Percentiles rank a stretch among this genome's conserved stretches.
These are phyloP conservation scores for Craterocephalus amniculus DNA, from an alignment of 2,797 vertebrate species.

Conservation along the genomic window DNA sequence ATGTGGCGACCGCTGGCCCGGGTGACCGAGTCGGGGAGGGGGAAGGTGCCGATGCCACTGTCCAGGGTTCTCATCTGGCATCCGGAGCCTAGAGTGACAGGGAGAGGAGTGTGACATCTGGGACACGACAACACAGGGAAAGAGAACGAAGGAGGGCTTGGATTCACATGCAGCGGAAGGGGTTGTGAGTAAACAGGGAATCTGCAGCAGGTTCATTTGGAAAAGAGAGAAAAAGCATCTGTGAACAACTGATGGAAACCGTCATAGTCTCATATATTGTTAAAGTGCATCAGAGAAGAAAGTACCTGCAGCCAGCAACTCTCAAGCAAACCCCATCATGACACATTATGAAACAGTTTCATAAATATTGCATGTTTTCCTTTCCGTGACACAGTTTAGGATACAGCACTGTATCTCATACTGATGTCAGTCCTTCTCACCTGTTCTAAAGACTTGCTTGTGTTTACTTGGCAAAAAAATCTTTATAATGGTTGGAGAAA, in stretches of 20 bases:
- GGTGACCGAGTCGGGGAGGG: slow-evolving; percentile 88
- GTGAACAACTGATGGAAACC: not conserved
- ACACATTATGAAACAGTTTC: not conserved
- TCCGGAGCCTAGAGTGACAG: slow-evolving; percentile 84
- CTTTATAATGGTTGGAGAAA: no score
- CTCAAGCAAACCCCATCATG: not conserved
- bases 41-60: slow-evolving; percentile 95
- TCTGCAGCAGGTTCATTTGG: slow-evolving; percentile 55
- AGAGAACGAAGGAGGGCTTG: slow-evolving; percentile 13
- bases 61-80: slow-evolving; percentile 95
- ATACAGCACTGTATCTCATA: no score
- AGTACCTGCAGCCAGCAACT: slow-evolving; percentile 35
- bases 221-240: slow-evolving; percentile 41
- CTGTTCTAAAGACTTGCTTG: no score
- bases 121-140: slow-evolving; percentile 46
- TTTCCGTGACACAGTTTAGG: no score
- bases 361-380: no score
- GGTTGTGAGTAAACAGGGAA: slow-evolving; percentile 55
- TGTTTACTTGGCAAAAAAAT: no score
- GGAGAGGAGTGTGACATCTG: slow-evolving; percentile 82
- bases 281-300: not conserved
- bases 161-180: slow-evolving; percentile 73
- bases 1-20: slow-evolving; percentile 81
- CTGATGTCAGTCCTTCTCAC: no score
- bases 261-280: not conserved